Conservation (phyloP, 2,888 invertebrate genomes). For the Cryptus armator region DNA sequence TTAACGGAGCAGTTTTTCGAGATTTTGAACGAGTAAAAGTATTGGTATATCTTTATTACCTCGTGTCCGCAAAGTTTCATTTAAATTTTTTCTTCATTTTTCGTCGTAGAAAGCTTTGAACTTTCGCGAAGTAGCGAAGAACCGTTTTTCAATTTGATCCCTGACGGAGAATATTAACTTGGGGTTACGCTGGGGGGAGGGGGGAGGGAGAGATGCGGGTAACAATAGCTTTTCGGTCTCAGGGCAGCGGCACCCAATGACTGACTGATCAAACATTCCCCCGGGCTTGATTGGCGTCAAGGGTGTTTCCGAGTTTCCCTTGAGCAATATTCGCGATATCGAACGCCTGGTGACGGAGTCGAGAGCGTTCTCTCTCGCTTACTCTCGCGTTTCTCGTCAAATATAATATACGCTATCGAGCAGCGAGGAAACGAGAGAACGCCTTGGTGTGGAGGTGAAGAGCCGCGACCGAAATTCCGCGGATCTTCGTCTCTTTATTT, state of each 20-base stretch:
- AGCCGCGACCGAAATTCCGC: constrained; percentile 31
- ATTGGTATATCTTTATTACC: constrained; percentile 50
- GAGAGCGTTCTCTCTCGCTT: constrained; percentile 31
- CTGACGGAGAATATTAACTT: constrained; percentile 49
- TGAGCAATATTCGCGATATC: constrained; percentile 76
- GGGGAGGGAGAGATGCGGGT: not conserved
- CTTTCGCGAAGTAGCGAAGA: constrained; percentile 47
- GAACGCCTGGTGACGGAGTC: constrained; percentile 51
- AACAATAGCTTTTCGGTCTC: constrained; percentile 61
- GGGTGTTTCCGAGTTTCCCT: constrained; percentile 76
- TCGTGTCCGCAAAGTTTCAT: constrained; percentile 2
- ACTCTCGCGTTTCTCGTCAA: not conserved
- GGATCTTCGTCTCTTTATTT: constrained; percentile 16
- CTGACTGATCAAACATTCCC: constrained; percentile 81
- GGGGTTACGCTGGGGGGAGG: not conserved
- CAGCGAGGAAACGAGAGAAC: constrained; percentile 40
- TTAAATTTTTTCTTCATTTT: not conserved
- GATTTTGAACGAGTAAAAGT: not conserved
- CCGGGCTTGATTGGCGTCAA: constrained; percentile 73
- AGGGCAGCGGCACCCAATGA: constrained; percentile 70
- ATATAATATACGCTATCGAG: constrained; percentile 10
- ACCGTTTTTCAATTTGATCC: constrained; percentile 59
- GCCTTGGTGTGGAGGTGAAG: constrained; percentile 14
- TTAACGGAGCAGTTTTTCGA: not conserved
- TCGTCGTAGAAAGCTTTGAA: constrained; percentile 9